Conservation (phyloP, 2,113 vertebrate genomes). For the Protobothrops mucrosquamatus region DNA sequence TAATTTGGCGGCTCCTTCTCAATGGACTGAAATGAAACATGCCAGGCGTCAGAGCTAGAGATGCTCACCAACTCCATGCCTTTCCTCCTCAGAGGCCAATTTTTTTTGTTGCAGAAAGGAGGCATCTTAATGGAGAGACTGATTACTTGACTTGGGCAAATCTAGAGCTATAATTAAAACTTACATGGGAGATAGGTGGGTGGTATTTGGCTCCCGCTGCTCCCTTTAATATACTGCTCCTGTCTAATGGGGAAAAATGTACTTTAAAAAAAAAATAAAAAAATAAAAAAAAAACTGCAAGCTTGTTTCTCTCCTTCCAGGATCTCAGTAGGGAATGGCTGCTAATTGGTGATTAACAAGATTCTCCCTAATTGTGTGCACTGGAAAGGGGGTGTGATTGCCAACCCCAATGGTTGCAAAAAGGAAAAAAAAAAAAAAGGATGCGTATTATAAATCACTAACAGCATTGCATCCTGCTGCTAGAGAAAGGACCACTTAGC, state of each 20-base stretch:
- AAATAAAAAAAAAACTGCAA: accelerated
- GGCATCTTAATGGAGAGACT: slow-evolving; percentile 27
- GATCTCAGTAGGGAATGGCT: neutral
- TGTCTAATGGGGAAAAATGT: neutral
- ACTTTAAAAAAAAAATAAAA: neutral
- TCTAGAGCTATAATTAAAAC: slow-evolving; percentile 59
- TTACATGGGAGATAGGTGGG: slow-evolving; percentile 47
- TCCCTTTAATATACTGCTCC: slow-evolving; percentile 35
- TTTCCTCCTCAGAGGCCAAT: slow-evolving; percentile 38
- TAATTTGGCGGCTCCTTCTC: neutral
- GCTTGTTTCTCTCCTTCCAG: neutral
- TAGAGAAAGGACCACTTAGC: neutral
- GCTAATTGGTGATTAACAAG: slow-evolving; percentile 20
- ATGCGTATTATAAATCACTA: neutral
- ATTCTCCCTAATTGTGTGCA: neutral
- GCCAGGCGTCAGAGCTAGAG: neutral
- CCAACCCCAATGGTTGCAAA: neutral
- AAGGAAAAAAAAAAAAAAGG: neutral
- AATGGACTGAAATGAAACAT: neutral
- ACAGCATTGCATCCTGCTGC: neutral
- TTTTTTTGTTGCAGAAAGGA: slow-evolving; percentile 51
- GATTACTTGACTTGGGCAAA: slow-evolving; percentile 21
- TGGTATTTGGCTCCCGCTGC: slow-evolving; percentile 47
- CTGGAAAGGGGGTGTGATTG: neutral
- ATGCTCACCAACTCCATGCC: neutral